Evolutionary conservation across 1,140 invertebrate species (phyloP).

Genomic region (Diorhabda sublineata): DNA sequence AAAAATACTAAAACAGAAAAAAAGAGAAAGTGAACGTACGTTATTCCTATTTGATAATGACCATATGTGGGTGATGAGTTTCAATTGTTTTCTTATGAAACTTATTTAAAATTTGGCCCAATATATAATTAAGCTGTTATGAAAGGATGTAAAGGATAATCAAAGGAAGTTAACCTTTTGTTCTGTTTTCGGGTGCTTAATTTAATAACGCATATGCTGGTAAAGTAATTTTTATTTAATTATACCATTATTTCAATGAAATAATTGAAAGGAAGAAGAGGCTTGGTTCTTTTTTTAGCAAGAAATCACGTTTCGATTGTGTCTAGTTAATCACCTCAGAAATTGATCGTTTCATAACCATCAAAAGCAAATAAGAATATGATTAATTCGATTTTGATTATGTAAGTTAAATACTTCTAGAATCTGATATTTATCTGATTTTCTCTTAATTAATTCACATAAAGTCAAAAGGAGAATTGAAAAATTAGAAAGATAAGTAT

Average conservation of each 20-base stretch:
- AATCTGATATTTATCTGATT: no score
- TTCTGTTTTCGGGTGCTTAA: not conserved
- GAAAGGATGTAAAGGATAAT: constrained; percentile 23
- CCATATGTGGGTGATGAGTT: constrained; percentile 35
- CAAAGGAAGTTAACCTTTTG: constrained; percentile 17
- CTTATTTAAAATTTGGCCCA: constrained; percentile 30
- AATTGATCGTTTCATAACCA: no score
- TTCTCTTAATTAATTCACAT: no score
- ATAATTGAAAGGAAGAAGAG: not conserved
- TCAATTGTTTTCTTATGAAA: constrained; percentile 35
- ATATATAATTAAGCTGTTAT: constrained; percentile 33
- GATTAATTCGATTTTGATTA: no score
- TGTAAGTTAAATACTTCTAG: no score
- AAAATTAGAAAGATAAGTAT: no score
- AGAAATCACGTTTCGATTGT: no score
- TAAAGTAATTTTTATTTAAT: constrained; percentile 1
- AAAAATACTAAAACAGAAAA: constrained; percentile 26
- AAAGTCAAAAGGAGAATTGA: no score
- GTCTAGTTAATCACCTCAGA: no score
- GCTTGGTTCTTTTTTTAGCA: not conserved
- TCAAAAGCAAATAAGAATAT: no score
- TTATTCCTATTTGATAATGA: constrained; percentile 22
- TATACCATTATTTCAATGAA: not conserved
- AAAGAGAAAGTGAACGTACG: constrained; percentile 27
- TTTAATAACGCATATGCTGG: constrained; percentile 2